Evolutionary conservation across 2,888 invertebrate genomes (phyloP).

Genomic region (Hypercompe scribonia): DNA sequence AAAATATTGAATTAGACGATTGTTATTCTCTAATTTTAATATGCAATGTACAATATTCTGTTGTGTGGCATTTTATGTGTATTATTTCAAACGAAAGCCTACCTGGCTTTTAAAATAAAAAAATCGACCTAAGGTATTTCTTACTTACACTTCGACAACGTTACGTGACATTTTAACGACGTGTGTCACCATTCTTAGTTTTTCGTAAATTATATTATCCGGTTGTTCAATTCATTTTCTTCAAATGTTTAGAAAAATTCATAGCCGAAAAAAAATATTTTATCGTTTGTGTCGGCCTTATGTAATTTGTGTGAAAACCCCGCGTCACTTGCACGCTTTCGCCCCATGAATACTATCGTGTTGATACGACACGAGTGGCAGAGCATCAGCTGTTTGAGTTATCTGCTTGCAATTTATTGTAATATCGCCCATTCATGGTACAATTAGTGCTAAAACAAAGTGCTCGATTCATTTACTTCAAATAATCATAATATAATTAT

Average conservation of each 20-base stretch:
- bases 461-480: slow-evolving; percentile 49
- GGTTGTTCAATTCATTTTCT: neutral
- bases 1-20: too few relatives aligned
- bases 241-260: neutral
- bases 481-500: slow-evolving; percentile 9
- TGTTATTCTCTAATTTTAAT: too few relatives aligned
- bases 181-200: neutral
- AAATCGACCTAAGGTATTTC: too few relatives aligned
- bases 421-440: slow-evolving; percentile 73
- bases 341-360: slow-evolving; percentile 72
- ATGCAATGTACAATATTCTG: neutral
- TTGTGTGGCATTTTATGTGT: neutral
- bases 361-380: slow-evolving; percentile 71
- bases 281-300: slow-evolving; percentile 41
- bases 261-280: neutral
- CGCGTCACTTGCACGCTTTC: slow-evolving; percentile 72
- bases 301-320: slow-evolving; percentile 53
- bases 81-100: neutral
- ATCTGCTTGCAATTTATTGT: slow-evolving; percentile 72
- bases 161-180: neutral
- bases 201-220: neutral
- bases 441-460: slow-evolving; percentile 65
- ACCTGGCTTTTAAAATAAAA: neutral
- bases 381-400: slow-evolving; percentile 80
- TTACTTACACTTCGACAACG: too few relatives aligned